Base-by-base conservation (phyloP, 1,140 invertebrate genomes). In the Drosophila melanogaster region DNA sequence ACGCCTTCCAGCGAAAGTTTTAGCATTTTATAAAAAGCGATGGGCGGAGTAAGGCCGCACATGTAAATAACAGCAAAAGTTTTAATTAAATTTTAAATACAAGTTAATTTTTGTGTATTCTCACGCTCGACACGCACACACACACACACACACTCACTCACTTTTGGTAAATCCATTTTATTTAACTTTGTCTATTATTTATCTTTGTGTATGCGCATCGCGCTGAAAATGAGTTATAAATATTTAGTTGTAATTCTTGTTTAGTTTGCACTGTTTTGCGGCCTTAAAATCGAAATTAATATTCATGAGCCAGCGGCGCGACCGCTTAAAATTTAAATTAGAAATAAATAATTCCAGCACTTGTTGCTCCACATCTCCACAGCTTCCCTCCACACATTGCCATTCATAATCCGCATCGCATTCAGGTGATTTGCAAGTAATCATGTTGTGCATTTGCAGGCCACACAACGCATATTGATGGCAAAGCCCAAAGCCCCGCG, bases 31-130 rank as follows among this genome's bases (percentile, higher is more conserved):
- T 41, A 26, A 51, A 65, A 30, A 64, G 30, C 12, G 22, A 40
- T 10, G 57, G 22, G 53, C 15, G 15, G 22, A 14, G 17, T 3
- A 19, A 19, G 37, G 10, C 1, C 24, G 40, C 17, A 72, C 59
- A 84, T 87, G 79, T 87, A 87, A 86, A 87, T 87, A 87, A 89
- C 72, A 80, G 84, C 67, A 89, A 80, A 87, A 89, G 84, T 89
- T 89, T 89, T 89, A 89, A 89, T 89, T 89, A 89, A 89, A 89
- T 89, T 89, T 89, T 89, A 89, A 89, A 89, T 89, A 83, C 84
- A 89, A 89, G 80, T 89, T 89, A 89, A 89, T 89, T 89, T 67
- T 78, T 89, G 83, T 87, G 77, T 89, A 89, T 77, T 87, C 83
- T 77, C 67, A 73, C 72, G 57, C 76, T 59, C 40, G 7, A 1